Evolutionary conservation across 1,140 invertebrate genomes (phyloP).

Genomic region (Telenomus remus): DNA sequence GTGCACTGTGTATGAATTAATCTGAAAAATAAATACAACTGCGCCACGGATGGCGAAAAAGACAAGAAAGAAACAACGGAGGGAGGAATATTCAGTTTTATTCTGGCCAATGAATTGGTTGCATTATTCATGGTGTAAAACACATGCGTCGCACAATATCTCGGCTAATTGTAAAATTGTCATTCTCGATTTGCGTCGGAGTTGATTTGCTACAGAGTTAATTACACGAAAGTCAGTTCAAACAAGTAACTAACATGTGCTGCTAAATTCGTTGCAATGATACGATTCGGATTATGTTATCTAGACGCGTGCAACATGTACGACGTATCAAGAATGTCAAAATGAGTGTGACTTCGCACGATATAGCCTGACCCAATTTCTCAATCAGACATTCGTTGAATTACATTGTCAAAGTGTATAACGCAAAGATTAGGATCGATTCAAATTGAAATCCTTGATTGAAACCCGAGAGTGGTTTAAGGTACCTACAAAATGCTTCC

Average conservation of each 20-base stretch:
- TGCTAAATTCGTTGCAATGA: constrained; percentile 39
- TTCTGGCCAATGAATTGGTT: not conserved
- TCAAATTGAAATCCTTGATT: no score
- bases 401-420: constrained; percentile 20
- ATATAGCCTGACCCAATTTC: constrained; percentile 35
- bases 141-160: constrained; percentile 14
- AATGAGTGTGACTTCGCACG: constrained; percentile 37
- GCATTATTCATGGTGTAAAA: constrained; percentile 26
- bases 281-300: constrained; percentile 43
- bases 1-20: constrained; percentile 5
- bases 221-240: constrained; percentile 45
- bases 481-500: no score
- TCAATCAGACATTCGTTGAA: not conserved
- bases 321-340: constrained; percentile 45
- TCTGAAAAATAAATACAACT: not conserved
- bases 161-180: constrained; percentile 47
- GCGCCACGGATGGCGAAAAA: not conserved
- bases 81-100: constrained; percentile 1
- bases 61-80: not conserved
- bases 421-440: not conserved
- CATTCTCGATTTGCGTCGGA: constrained; percentile 40
- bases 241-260: constrained; percentile 40
- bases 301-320: constrained; percentile 32
- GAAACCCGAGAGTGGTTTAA: no score
- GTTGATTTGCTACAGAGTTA: constrained; percentile 44